These are phyloP conservation scores for Rafetus swinhoei DNA, from an alignment of 2,113 vertebrate genomes.

Conservation along the genomic window DNA sequence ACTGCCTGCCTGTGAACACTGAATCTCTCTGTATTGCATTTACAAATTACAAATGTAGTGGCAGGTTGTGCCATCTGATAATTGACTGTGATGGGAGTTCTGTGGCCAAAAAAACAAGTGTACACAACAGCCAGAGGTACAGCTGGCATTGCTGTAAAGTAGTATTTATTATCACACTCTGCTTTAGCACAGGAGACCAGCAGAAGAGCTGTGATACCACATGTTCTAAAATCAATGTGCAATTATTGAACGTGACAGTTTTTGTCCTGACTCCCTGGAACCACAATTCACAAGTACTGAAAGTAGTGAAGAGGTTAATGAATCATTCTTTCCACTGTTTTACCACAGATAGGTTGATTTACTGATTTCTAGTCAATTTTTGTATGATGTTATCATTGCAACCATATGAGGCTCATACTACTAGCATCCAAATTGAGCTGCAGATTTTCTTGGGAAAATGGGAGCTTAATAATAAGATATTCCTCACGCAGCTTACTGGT, in stretches of 20 bases:
- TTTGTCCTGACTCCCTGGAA: not conserved
- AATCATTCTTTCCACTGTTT: not conserved
- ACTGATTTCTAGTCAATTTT: conserved; percentile 29
- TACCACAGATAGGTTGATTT: not conserved
- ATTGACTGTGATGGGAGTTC: not conserved
- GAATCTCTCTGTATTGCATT: not conserved
- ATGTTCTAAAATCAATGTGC: not conserved
- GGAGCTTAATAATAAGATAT: not conserved
- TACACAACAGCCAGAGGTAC: not conserved
- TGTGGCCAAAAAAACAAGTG: conserved; percentile 34
- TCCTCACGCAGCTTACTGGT: not conserved
- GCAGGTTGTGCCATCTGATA: conserved; percentile 37
- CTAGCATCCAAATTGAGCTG: not conserved
- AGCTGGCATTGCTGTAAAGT: not conserved
- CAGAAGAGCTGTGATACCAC: not conserved
- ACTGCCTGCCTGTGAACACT: conserved; percentile 19
- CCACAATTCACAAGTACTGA: not conserved
- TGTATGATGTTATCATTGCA: conserved; percentile 1
- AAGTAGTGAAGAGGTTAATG: not conserved
- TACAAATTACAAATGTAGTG: conserved; percentile 35
- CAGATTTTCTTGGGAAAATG: not conserved
- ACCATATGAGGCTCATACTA: not conserved
- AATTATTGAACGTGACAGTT: not conserved
- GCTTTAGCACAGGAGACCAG: not conserved
- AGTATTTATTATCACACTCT: conserved; percentile 5